Evolutionary conservation across 2,113 vertebrate species (phyloP), one percentile per base, ranked within the genome.

Genomic region (Podarcis raffonei): DNA sequence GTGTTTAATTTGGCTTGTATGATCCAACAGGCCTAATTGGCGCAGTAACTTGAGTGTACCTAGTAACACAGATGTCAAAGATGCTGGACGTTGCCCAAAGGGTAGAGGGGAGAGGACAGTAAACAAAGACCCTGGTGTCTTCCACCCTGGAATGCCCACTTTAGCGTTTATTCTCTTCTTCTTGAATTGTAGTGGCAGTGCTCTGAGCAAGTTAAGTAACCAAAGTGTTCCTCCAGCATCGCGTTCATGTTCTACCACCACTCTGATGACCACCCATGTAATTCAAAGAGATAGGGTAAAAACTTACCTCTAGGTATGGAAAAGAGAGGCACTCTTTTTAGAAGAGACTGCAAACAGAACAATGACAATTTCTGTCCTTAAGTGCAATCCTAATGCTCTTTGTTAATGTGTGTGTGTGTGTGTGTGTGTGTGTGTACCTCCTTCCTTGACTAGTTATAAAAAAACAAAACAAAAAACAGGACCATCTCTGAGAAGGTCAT

Each of bases 251-350:
- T 91, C 92, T 81, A 94, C 94, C 87, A 92, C 93, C 93, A 94
- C 83, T 92, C 96, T 96, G 95, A 97, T 95, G 96, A 95, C 94
- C 94, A 96, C 94, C 94, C 95, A 81, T 84, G 90, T 97, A 97
- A 97, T 97, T 96, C 95, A 95, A 96, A 97, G 96, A 96, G 97
- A 97, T 97, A 94, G 96, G 96, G 91, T 90, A 95, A 95, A 96
- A 96, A 95, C 93, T 90, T 94, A 96, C 95, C 97, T 96, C 96
- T 91, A 96, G 96, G 96, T 96, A 94, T 94, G 93, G 94, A 95
- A 90, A 85, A 94, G n/a, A 48, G 82, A 94, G 91, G 93, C 86
- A 8, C 86, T 95, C 72, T 90, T 92, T 90, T 91, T 87, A 90
- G 86, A 93, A 90, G 93, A 93, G 90, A 94, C 93, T 90, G 92